These are phyloP conservation scores for Baryphthengus martii DNA, from an alignment of 2,113 vertebrate genomes.

Conservation along the genomic window DNA sequence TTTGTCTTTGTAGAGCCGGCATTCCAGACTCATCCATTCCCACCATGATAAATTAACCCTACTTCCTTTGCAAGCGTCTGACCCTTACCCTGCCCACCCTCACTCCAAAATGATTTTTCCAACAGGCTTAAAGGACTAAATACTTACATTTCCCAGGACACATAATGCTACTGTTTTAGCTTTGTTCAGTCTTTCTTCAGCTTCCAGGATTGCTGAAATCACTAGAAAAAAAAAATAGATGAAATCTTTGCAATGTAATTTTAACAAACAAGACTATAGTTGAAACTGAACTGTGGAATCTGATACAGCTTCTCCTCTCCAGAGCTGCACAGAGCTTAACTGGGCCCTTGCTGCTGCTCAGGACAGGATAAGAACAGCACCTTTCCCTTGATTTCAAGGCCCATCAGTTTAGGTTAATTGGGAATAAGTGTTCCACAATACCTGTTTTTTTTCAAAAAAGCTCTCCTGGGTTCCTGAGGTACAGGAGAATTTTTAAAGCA, in stretches of 20 bases:
- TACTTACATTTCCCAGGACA: not conserved
- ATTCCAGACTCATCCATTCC: not conserved
- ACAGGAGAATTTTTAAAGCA: constrained; percentile 84
- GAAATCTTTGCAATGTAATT: not conserved
- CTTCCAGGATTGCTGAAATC: not conserved
- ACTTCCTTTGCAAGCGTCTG: not conserved
- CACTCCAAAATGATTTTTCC: not conserved
- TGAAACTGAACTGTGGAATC: not conserved
- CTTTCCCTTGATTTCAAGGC: not conserved
- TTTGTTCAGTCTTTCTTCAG: not conserved
- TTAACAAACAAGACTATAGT: not conserved
- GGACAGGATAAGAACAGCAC: not conserved
- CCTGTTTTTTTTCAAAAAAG: constrained; percentile 80
- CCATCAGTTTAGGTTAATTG: not conserved
- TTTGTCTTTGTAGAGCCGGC: not conserved
- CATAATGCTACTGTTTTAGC: not conserved
- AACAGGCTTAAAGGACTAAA: not conserved
- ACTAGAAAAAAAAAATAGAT: not conserved
- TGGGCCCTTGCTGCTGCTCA: not conserved
- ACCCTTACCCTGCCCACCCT: not conserved
- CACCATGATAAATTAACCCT: not conserved
- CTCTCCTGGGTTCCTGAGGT: constrained; percentile 79
- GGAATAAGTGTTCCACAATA: constrained; percentile 15
- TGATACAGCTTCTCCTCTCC: not conserved
- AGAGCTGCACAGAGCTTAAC: not conserved